Base-by-base conservation (phyloP, 1,140 invertebrate species). In the Diachasma alloeum region DNA sequence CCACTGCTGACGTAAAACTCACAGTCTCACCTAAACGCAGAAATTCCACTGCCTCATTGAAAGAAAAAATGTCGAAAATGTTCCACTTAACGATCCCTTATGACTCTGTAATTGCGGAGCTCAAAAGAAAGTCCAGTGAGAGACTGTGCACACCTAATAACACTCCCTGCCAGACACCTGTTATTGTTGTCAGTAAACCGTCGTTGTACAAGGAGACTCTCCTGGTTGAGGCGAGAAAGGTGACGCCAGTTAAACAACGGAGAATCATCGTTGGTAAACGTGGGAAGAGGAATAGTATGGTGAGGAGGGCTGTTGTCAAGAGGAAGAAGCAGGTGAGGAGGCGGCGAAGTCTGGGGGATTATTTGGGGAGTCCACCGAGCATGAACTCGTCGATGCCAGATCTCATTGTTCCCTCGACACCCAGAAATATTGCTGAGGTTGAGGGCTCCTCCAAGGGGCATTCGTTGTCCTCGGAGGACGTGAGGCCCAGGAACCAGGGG, bases 241-340 rank as follows among this genome's bases (percentile, higher is more conserved):
- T 80, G 10, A 83, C 75, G 0, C 81, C 83, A n/a, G 42, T 78
- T 19, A 84, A 78, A 70, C 71, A 72, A 19, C 81, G 36, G 10
- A 79, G 79, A 66, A 78, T 84, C 1, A 31, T 84, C n/a, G 77
- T 81, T 0, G 78, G 56, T 19, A 83, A 81, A 26, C 76, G 26
- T 22, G 53, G 56, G 0, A 84, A 79, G 17, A 80, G 83, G 59
- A 84, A 83, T 39, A 80, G 66, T 9, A 79, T 85, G 24, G 79
- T 83, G 1, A 79, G 81, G 0, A 83, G 83, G 15, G 24, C 78
- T 5, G 72, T 83, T 26, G 22, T 63, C 0, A 2, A 48, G 17
- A 53, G 66, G n/a, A 70, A 70, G 11, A 36, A 44, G 39, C 36
- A 37, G 13, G 10, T 46, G 42, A 37, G 56, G 22, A 74, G 31